Evolutionary conservation across 2,797 vertebrate species (phyloP), one percentile per base, ranked within the genome.

Genomic region (Alosa sapidissima): DNA sequence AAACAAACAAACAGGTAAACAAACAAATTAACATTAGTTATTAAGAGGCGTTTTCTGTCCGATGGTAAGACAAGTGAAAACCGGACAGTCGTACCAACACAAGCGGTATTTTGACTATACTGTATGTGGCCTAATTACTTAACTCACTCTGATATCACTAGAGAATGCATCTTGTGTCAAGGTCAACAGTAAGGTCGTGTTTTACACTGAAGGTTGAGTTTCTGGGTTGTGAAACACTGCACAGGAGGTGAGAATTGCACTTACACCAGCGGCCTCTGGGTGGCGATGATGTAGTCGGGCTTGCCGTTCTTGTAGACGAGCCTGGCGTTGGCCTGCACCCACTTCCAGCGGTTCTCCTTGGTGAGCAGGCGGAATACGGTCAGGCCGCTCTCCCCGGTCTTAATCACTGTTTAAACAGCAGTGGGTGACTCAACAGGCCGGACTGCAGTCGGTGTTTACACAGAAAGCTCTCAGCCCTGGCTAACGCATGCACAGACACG

Each of bases 301-400:
- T 93, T 93, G 84, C 95, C 93, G 0, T 89, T 95, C 89, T 96
- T 96, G 92, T 96, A 96, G 16, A 97, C 93, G 81, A 97, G 94
- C 75, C 94, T 86, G 0, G 96, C 96, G 0, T 93, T 96, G 86
- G 95, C 92, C 91, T 97, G 96, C 55, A 97, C 94, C 96, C 97
- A 97, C 58, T 96, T 90, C 96, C 96, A 97, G 83, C 84, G 81
- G 0, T 94, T 94, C 41, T 93, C 92, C 91, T 97, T 97, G 84
- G 96, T 97, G 87, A 97, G 96, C 47, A 97, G 94, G 90, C 95
- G 90, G 92, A 97, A 97, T 24, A 97, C 94, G 0, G 94, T 95
- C 85, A 95, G 92, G 0, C 95, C 95, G 0, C 94, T 97, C 90
- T 97, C 96, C 14, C 96, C 96, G 0, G 93, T 96, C 92, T 94